A percentile compares a stretch with the other conserved stretches of the same genome.
phyloP scores from a whole-genome alignment of 2,797 vertebrate species.

The Phalanger gymnotis region DNA sequence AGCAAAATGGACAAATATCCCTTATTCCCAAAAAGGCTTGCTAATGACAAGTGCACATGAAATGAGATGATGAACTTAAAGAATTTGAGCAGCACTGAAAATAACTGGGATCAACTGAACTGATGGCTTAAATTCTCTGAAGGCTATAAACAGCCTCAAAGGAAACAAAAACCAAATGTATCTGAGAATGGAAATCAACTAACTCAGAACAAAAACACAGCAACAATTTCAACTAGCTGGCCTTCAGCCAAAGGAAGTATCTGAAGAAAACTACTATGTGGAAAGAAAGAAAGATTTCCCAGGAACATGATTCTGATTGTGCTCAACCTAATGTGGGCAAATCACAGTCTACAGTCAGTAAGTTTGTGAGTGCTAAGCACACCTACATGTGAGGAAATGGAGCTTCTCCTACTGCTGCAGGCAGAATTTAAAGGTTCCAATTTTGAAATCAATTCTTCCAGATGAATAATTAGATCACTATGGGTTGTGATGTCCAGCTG shows the following conservation, averaged over 20 bases:
- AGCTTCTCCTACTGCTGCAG: constrained; percentile 96
- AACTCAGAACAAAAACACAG: constrained; percentile 27
- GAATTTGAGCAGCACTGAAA: background rate
- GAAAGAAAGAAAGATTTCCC: background rate
- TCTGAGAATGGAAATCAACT: background rate
- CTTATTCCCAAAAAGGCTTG: constrained; percentile 3
- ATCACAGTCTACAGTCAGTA: background rate
- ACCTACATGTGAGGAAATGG: constrained; percentile 97
- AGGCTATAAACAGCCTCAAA: background rate
- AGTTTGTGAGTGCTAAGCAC: background rate
- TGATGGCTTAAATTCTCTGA: background rate
- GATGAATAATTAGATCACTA: constrained; percentile 87
- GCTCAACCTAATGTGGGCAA: background rate
- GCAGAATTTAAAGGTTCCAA: constrained; percentile 95
- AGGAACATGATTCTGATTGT: background rate
- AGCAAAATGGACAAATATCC: background rate
- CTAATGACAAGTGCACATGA: background rate
- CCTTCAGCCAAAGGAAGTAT: background rate
- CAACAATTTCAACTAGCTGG: background rate
- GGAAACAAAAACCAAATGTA: background rate
- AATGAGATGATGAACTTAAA: background rate
- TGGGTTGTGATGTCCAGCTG: constrained; percentile 89
- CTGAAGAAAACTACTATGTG: background rate
- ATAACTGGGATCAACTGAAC: constrained; percentile 50
- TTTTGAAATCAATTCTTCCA: constrained; percentile 93